Percentiles rank a stretch among this genome's conserved stretches.
Conservation (phyloP, 1,140 invertebrate species). For the Trissolcus basalis region DNA sequence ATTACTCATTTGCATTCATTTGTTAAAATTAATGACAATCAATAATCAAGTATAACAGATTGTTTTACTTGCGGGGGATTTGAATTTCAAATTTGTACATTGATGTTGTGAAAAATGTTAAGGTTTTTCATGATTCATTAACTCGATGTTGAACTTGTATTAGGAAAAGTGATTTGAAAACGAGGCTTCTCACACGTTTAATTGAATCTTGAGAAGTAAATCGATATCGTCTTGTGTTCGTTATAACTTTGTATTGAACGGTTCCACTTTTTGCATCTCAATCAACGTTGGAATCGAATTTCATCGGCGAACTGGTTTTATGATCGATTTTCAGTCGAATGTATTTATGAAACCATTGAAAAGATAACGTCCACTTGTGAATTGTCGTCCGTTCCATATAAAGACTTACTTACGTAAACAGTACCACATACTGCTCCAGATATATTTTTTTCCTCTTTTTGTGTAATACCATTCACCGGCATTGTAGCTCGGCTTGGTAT, state of each 20-base stretch:
- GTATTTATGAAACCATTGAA: conserved; percentile 24
- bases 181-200: conserved; percentile 16
- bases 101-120: too few relatives aligned
- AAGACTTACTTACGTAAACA: conserved; percentile 41
- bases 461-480: conserved; percentile 28
- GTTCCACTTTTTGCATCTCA: conserved; percentile 10
- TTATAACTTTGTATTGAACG: neutral
- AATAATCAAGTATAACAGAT: too few relatives aligned
- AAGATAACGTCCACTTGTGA: conserved; percentile 30
- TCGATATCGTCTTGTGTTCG: neutral
- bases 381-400: conserved; percentile 20
- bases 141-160: too few relatives aligned
- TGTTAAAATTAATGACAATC: too few relatives aligned
- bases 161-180: conserved; percentile 35
- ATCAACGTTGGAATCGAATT: neutral
- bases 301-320: neutral
- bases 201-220: conserved; percentile 30
- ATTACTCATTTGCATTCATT: too few relatives aligned
- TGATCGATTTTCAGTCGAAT: conserved; percentile 16
- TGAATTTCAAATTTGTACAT: too few relatives aligned
- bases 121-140: too few relatives aligned
- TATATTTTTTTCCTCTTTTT: conserved; percentile 34
- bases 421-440: conserved; percentile 35
- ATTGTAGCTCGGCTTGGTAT: conserved; percentile 24
- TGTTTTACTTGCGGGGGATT: too few relatives aligned